These are phyloP conservation scores for Napeogenes sylphis DNA, from an alignment of 2,888 invertebrate genomes.

Conservation along the genomic window DNA sequence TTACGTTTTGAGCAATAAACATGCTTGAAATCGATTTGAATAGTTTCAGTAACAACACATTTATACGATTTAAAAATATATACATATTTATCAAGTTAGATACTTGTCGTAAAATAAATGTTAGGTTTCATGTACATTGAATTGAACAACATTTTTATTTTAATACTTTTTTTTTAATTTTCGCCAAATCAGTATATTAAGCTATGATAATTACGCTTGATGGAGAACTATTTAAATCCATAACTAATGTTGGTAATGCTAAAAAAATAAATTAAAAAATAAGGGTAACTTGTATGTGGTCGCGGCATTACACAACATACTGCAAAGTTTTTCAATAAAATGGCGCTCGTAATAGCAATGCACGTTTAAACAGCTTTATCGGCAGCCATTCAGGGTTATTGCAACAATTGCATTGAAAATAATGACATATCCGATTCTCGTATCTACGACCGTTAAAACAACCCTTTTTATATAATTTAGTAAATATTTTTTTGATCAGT, in stretches of 20 bases:
- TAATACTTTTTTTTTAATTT: no score
- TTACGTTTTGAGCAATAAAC: slow-evolving; percentile 25
- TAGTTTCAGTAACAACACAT: slow-evolving; percentile 20
- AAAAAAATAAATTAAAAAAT: neutral
- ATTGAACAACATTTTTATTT: neutral
- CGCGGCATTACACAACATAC: slow-evolving; percentile 17
- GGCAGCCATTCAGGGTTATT: slow-evolving; percentile 34
- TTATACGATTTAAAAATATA: slow-evolving; percentile 15
- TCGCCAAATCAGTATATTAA: no score
- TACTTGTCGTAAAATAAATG: slow-evolving; percentile 20
- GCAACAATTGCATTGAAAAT: slow-evolving; percentile 36
- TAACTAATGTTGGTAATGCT: no score
- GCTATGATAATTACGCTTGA: no score
- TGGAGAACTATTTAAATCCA: no score
- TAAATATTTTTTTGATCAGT: no score
- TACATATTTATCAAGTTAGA: slow-evolving; percentile 28
- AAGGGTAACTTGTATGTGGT: slow-evolving; percentile 8
- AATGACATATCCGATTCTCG: slow-evolving; percentile 34
- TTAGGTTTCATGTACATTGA: slow-evolving; percentile 13
- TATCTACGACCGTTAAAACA: slow-evolving; percentile 4
- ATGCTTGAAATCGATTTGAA: slow-evolving; percentile 27
- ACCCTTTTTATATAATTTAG: no score
- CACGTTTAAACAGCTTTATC: slow-evolving; percentile 37
- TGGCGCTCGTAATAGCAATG: slow-evolving; percentile 29
- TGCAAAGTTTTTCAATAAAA: slow-evolving; percentile 38